Conservation (phyloP, 2,113 vertebrate species). For the Delphinus delphis region DNA sequence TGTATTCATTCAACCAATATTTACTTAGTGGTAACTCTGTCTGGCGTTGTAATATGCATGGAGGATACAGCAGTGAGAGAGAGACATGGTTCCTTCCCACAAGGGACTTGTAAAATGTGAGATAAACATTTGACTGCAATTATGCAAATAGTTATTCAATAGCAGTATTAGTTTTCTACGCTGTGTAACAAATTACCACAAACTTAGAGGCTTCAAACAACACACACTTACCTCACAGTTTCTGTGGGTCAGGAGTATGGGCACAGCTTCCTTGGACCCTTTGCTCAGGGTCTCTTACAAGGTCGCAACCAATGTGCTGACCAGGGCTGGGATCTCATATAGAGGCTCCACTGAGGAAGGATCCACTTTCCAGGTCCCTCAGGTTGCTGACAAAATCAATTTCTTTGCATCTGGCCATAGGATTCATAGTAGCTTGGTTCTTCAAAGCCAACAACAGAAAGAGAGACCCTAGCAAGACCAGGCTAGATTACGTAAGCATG, state of each 20-base stretch:
- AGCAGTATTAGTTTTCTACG: neutral
- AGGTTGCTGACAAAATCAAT: neutral
- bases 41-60: neutral
- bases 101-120: neutral
- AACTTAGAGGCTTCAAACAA: neutral
- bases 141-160: neutral
- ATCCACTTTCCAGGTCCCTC: neutral
- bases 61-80: neutral
- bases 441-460: neutral
- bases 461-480: neutral
- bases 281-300: neutral
- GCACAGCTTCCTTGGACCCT: neutral
- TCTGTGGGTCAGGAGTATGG: neutral
- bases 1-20: constrained; percentile 1
- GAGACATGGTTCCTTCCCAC: neutral
- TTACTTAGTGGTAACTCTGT: neutral
- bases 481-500: neutral
- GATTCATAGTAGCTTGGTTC: neutral
- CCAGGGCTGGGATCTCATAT: neutral
- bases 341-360: neutral
- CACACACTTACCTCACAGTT: neutral
- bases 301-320: neutral
- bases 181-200: neutral
- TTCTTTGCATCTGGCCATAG: neutral
- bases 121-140: neutral